phyloP scores from a whole-genome alignment of 2,888 invertebrate genomes.

The Hipparchia semele region DNA sequence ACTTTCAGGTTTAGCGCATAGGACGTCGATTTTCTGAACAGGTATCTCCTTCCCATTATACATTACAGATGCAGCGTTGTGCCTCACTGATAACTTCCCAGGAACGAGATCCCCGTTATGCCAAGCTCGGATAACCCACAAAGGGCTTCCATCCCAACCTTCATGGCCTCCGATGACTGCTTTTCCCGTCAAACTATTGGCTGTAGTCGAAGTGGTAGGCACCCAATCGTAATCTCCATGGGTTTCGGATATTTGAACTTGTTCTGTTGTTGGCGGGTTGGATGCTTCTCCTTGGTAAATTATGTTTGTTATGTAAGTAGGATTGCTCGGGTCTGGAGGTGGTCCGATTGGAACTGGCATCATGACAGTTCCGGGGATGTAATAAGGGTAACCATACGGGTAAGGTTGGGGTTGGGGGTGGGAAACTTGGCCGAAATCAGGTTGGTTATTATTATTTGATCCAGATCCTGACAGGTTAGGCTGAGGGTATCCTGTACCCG shows the following conservation, averaged over 20 bases:
- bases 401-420: constrained; percentile 40
- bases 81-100: constrained; percentile 74
- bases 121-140: constrained; percentile 77
- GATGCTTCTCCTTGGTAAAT: constrained; percentile 69
- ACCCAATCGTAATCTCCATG: constrained; percentile 75
- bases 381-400: constrained; percentile 56
- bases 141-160: constrained; percentile 76
- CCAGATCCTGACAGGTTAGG: not conserved
- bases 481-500: constrained; percentile 44
- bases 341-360: constrained; percentile 58
- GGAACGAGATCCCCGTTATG: constrained; percentile 74
- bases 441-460: constrained; percentile 16
- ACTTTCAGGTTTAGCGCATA: constrained; percentile 64
- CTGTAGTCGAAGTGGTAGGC: constrained; percentile 65
- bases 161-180: constrained; percentile 76
- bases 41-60: constrained; percentile 70
- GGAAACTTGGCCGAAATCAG: constrained; percentile 49
- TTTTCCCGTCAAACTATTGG: constrained; percentile 60
- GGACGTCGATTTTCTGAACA: constrained; percentile 74
- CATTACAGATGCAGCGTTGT: constrained; percentile 68
- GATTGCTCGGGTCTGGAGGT: constrained; percentile 45
- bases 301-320: constrained; percentile 74
- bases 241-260: constrained; percentile 62
- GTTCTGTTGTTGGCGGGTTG: constrained; percentile 44
- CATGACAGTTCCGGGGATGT: constrained; percentile 68